phyloP scores from a whole-genome alignment of 2,797 vertebrate genomes.

The Valencia hispanica region DNA sequence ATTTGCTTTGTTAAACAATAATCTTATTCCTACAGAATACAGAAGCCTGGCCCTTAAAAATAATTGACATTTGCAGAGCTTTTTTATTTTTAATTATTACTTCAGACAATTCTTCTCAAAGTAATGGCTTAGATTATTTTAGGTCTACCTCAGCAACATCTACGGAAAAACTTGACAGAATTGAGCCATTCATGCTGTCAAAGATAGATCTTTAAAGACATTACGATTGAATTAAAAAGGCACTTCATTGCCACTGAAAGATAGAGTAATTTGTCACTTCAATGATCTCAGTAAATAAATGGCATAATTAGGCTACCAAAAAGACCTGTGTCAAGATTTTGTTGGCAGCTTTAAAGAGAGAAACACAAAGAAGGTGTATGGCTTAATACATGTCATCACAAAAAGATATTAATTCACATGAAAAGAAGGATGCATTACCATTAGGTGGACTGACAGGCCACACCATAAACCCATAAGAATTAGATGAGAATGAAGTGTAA shows the following conservation, averaged over 20 bases:
- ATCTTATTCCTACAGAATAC: background rate
- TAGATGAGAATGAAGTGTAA: background rate
- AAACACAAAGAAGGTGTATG: constrained; percentile 4
- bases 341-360: background rate
- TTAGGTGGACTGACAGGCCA: background rate
- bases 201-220: constrained; percentile 12
- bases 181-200: constrained; percentile 11
- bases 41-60: constrained; percentile 1
- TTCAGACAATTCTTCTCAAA: constrained; percentile 4
- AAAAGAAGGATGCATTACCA: background rate
- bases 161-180: constrained; percentile 21
- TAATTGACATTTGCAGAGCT: constrained; percentile 32
- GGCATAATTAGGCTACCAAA: constrained; percentile 7
- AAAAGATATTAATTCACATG: background rate
- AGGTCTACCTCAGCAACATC: background rate
- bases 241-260: constrained; percentile 13
- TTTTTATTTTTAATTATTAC: background rate
- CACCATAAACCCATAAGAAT: background rate
- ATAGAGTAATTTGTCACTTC: constrained; percentile 31
- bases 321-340: constrained; percentile 2
- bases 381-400: constrained; percentile 8
- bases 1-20: background rate
- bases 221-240: constrained; percentile 33
- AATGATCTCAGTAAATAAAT: constrained; percentile 30
- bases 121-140: constrained; percentile 15